Evolutionary conservation across 2,797 vertebrate genomes (phyloP).

Genomic region (Sarcophilus harrisii): DNA sequence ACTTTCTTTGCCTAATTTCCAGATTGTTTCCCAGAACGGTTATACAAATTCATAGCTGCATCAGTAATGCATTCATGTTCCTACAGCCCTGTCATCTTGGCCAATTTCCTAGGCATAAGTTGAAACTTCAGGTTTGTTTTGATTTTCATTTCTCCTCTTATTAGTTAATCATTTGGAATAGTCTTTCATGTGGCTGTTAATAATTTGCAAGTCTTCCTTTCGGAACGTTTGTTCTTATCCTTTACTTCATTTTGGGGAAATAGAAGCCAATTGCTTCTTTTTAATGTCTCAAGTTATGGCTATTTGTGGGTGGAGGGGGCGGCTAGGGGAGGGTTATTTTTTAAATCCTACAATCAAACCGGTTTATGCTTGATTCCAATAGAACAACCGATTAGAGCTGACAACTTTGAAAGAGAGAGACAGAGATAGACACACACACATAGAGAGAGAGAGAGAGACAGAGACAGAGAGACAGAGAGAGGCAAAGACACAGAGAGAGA

Average conservation of each 20-base stretch:
- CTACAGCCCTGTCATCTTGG: neutral
- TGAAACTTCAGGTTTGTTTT: neutral
- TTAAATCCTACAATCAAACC: neutral
- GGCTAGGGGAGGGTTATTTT: neutral
- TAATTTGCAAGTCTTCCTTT: neutral
- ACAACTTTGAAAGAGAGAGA: constrained; percentile 6
- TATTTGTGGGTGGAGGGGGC: neutral
- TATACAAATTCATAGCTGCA: neutral
- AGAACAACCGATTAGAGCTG: neutral
- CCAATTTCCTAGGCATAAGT: neutral
- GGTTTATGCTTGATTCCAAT: neutral
- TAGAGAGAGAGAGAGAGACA: neutral
- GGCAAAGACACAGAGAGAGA: neutral
- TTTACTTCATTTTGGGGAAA: neutral
- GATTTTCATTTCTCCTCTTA: neutral
- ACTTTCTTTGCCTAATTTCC: neutral
- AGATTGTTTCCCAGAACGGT: neutral
- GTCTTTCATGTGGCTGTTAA: neutral
- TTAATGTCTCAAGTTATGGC: neutral
- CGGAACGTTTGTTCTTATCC: neutral
- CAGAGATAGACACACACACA: too few relatives aligned
- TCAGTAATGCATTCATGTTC: neutral
- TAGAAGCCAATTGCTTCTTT: neutral
- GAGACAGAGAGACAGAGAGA: neutral
- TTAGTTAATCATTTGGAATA: neutral